Base-by-base conservation (phyloP, 2,113 vertebrate genomes). In the Actinemys pallida region DNA sequence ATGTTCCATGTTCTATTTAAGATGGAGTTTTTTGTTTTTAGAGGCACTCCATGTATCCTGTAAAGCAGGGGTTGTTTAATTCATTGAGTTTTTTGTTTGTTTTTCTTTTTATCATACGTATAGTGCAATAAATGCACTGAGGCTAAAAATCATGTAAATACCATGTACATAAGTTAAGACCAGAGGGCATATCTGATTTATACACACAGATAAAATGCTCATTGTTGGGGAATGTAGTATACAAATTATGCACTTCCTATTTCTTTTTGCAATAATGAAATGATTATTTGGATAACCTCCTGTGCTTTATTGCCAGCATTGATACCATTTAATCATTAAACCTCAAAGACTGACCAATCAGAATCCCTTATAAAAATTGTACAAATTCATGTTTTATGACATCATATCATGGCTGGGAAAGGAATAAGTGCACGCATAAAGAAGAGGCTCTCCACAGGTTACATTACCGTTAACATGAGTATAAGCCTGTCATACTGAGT, bases 401-500 rank as follows among this genome's bases (percentile, higher is more conserved):
- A 96, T 97, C 93, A 98, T 97, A 97, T 98, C 97, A 98, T 98
- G 98, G 98, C 97, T 98, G 98, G 98, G 98, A 97, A 93, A 96
- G 96, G 93, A 98, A 91, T 93, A 97, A 94, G 90, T 98, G 97
- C 97, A 97, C 87, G 97, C 98, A 98, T 98, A 98, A 98, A 93
- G 97, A 97, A 96, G 96, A 97, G 97, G 97, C 90, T 98, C 95
- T 97, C 94, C 97, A 97, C 98, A 98, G 97, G 94, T 98, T 99
- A 99, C 98, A 95, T 99, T 99, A 99, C 99, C 99, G 99, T 99
- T 98, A 99, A 99, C 99, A 99, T 98, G 98, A 99, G 99, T 98
- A 99, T 99, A 98, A 99, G 99, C 99, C 99, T 99, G 99, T 99
- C 99, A 99, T 98, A 98, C 97, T 99, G 99, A 99, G 99, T 98